Evolutionary conservation across 35 echinoderm and acorn worm species (phyloP), one percentile per base, ranked within the genome.

Genomic region (Strongylocentrotus purpuratus): DNA sequence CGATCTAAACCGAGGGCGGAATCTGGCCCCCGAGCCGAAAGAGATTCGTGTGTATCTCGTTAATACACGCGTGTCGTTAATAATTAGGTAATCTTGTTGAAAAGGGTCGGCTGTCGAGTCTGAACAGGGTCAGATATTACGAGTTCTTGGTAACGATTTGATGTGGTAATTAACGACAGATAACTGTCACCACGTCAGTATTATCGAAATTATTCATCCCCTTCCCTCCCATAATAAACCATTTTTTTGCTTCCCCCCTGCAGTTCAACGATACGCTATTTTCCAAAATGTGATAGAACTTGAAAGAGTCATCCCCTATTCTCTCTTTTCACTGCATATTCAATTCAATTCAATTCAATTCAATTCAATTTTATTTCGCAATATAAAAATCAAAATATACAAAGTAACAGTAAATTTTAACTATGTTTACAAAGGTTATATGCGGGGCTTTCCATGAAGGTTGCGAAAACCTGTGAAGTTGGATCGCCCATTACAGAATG

Each of bases 141-240:
- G 61, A 70, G 61, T 70, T 78, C 65, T 78, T 28, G 65, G 65
- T 78, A 78, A 78, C 65, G 65, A 7, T 78, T 78, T 78, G 65
- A 78, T 78, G 65, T 22, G 65, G n/a, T 78, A 78, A 78, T 78
- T 78, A 78, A 78, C 18, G 65, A 78, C 65, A 78, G 65, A 78
- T 78, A 78, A 78, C 65, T 78, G 65, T 78, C 22, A 78, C 20
- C 65, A n/a, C 22, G 65, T 78, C 65, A 78, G 65, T 78, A 78
- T 78, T 78, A 78, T 78, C 65, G 65, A 31, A 78, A 78, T 78
- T 78, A 78, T 78, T 78, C 65, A 78, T n/a, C 22, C 65, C 65
- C 65, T 78, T 28, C 65, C 65, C 28, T 78, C 28, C 4, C 65
- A 22, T 28, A 13, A 78, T 78, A 78, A 78, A 78, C 20, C 65